These are phyloP conservation scores for Catonia carolina DNA, from an alignment of 2,888 invertebrate species.

Conservation along the genomic window DNA sequence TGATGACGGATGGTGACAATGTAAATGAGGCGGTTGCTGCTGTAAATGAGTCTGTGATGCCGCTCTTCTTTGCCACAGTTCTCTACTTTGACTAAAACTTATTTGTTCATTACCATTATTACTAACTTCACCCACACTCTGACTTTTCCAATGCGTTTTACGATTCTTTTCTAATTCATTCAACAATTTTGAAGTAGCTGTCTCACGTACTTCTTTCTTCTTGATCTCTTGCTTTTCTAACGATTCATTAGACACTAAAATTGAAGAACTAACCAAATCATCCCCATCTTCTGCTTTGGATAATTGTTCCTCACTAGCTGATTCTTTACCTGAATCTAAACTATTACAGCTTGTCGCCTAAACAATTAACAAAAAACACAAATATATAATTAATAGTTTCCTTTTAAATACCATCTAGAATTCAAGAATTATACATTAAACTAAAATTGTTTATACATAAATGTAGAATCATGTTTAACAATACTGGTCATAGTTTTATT, in stretches of 20 bases:
- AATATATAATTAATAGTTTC: not conserved
- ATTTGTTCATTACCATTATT: conserved; percentile 33
- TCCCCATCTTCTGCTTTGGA: conserved; percentile 23
- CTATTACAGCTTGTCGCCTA: conserved; percentile 27
- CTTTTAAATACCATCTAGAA: not conserved
- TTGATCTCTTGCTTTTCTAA: too few relatives aligned
- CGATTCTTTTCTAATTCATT: conserved; percentile 19
- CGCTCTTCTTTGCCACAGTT: conserved; percentile 56
- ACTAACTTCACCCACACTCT: conserved; percentile 45
- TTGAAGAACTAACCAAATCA: conserved; percentile 4
- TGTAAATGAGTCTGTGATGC: conserved; percentile 46
- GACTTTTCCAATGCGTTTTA: conserved; percentile 44
- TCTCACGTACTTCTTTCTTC: not conserved
- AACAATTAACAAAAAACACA: not conserved
- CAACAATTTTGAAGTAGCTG: not conserved
- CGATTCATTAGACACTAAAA: not conserved
- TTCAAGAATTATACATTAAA: not conserved
- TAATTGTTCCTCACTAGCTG: conserved; percentile 29
- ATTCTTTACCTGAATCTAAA: conserved; percentile 28
- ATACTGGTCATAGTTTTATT: not conserved
- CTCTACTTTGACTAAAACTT: conserved; percentile 49
- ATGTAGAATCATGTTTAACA: not conserved
- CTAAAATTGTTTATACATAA: not conserved
- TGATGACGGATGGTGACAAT: not conserved
- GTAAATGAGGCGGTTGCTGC: not conserved